phyloP scores from a whole-genome alignment of 2,113 vertebrate species.

The Gracilinanus agilis region DNA sequence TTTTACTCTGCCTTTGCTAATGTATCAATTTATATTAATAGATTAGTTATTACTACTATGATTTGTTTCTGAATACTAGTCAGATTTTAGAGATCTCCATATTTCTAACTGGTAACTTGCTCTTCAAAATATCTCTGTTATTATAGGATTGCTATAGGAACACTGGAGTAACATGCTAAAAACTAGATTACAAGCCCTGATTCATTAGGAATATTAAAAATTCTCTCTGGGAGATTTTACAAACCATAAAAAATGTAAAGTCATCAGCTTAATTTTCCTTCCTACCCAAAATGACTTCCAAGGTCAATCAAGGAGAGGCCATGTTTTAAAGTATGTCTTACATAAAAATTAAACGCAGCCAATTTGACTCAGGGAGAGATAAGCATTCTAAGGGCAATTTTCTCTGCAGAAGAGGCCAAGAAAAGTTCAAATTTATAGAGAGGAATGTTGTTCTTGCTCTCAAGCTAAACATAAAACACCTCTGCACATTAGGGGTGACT shows the following conservation, averaged over 20 bases:
- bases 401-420: background rate
- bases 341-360: background rate
- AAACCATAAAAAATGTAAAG: background rate
- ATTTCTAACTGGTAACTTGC: background rate
- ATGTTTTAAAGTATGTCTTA: background rate
- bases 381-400: background rate
- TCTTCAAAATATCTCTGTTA: background rate
- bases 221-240: background rate
- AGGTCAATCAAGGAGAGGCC: background rate
- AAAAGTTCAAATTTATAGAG: background rate
- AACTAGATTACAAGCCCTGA: background rate
- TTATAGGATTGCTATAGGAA: background rate
- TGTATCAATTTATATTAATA: background rate
- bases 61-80: background rate
- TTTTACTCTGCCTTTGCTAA: background rate
- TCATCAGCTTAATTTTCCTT: background rate
- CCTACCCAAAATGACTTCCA: background rate
- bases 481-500: background rate
- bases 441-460: background rate
- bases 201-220: background rate
- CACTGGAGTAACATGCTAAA: background rate
- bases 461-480: background rate
- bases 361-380: background rate
- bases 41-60: background rate
- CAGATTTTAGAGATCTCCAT: background rate